A percentile compares a stretch with the other conserved stretches of the same genome.
Conservation (phyloP, 2,113 vertebrate species). For the Scomber colias region DNA sequence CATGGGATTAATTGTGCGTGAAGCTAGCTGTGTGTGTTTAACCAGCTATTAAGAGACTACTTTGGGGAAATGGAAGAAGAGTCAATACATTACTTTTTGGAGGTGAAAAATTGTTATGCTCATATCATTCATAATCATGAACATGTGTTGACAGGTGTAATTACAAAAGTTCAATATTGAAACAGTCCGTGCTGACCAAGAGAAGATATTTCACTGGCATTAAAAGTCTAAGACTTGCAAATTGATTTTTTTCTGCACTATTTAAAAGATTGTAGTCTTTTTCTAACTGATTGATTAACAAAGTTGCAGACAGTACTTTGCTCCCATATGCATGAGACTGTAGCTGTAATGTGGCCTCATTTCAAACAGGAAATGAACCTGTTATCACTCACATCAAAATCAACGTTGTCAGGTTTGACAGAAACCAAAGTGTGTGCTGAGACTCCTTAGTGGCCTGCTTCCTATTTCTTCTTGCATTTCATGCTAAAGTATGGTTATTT, state of each 20-base stretch:
- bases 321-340: background rate
- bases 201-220: background rate
- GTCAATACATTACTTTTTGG: no score
- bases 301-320: background rate
- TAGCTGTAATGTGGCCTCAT: background rate
- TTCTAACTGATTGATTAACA: background rate
- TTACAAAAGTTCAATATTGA: no score
- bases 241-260: background rate
- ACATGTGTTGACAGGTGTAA: no score
- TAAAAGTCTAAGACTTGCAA: background rate
- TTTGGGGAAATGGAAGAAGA: background rate
- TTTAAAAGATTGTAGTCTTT: background rate
- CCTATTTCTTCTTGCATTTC: background rate
- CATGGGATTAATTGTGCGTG: constrained; percentile 47
- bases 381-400: background rate
- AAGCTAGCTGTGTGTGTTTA: constrained; percentile 46
- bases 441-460: background rate
- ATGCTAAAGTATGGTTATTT: background rate
- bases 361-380: constrained; percentile 41
- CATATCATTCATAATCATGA: no score
- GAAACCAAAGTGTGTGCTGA: constrained; percentile 18
- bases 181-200: no score
- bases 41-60: constrained; percentile 15
- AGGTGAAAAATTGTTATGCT: no score
- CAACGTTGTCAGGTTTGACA: background rate